phyloP scores from a whole-genome alignment of 2,113 vertebrate genomes.

The Mirounga angustirostris region DNA sequence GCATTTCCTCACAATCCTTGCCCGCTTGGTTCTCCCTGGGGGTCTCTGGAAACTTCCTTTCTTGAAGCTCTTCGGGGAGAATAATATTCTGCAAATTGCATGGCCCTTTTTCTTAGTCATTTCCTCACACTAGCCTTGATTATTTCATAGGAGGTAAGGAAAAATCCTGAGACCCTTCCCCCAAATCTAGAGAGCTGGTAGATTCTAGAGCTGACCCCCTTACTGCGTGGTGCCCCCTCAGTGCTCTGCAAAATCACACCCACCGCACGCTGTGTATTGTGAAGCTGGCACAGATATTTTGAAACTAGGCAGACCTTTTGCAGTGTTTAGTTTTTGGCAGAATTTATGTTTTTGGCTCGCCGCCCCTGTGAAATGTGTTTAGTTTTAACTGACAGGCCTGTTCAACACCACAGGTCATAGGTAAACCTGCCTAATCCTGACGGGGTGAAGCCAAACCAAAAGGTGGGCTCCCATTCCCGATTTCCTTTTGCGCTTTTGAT shows the following conservation, averaged over 20 bases:
- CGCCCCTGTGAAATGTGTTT: constrained; percentile 88
- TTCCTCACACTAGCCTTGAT: not conserved
- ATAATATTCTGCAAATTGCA: not conserved
- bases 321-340: constrained; percentile 89
- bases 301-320: constrained; percentile 87
- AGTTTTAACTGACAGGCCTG: constrained; percentile 87
- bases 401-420: constrained; percentile 87
- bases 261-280: not conserved
- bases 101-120: not conserved
- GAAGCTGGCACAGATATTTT: constrained; percentile 83
- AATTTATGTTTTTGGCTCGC: constrained; percentile 88
- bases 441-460: constrained; percentile 69
- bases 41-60: not conserved
- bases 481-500: not conserved
- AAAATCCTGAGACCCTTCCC: not conserved
- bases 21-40: fast-evolving
- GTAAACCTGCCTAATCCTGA: constrained; percentile 83
- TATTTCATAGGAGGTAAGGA: not conserved
- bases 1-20: fast-evolving
- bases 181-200: not conserved
- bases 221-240: not conserved
- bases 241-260: constrained; percentile 57
- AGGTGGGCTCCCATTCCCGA: constrained; percentile 19
- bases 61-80: not conserved
- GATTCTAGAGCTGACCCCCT: not conserved